phyloP scores from a whole-genome alignment of 2,113 vertebrate genomes.

The Corythornis cristatus region DNA sequence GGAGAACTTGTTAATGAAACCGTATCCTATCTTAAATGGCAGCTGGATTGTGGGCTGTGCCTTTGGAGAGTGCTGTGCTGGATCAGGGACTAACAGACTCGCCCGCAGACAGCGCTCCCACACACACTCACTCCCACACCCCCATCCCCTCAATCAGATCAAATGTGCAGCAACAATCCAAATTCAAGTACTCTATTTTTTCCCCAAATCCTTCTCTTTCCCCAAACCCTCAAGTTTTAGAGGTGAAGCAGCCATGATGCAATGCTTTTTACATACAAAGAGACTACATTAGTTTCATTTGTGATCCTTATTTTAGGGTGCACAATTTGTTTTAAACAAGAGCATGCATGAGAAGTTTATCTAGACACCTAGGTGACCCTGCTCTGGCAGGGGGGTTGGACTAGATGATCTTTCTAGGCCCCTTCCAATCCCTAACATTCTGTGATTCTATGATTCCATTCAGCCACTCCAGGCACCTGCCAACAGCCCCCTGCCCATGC shows the following conservation, averaged over 20 bases:
- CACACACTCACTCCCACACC: no score
- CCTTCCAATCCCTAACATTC: no score
- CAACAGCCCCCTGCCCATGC: accelerated
- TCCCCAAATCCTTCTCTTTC: not conserved
- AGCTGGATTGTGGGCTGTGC: not conserved
- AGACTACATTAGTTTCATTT: not conserved
- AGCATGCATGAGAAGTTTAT: not conserved
- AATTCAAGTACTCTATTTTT: not conserved
- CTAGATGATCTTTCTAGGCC: no score
- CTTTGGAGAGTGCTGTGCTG: not conserved
- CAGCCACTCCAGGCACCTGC: not conserved
- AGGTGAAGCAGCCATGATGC: not conserved
- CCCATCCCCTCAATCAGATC: no score
- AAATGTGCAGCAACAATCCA: not conserved
- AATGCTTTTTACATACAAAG: not conserved
- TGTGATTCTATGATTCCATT: not conserved
- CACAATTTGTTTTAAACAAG: not conserved
- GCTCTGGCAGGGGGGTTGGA: no score
- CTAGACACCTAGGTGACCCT: not conserved
- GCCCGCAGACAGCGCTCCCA: no score
- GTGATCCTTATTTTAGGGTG: not conserved
- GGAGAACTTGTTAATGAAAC: not conserved
- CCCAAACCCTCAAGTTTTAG: not conserved
- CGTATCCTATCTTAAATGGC: not conserved
- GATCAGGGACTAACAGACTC: not conserved